These are phyloP conservation scores for Heliangelus exortis DNA, from an alignment of 2,797 vertebrate genomes.

Conservation along the genomic window DNA sequence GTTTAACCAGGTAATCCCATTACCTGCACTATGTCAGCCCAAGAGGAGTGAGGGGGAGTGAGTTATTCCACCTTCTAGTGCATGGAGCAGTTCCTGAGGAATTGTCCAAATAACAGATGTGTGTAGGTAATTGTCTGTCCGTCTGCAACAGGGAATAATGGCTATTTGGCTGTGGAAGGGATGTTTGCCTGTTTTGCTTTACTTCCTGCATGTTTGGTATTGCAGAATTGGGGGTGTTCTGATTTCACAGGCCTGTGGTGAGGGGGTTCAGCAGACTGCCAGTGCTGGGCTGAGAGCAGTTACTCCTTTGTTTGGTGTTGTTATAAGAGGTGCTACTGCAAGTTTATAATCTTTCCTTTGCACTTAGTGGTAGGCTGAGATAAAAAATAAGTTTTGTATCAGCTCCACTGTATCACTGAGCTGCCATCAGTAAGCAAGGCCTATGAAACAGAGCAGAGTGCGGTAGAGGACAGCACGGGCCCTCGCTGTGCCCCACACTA, in stretches of 20 bases:
- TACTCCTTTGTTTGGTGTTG: constrained; percentile 1
- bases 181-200: background rate
- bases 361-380: background rate
- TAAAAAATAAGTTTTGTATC: background rate
- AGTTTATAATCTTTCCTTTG: background rate
- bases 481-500: rapidly evolving
- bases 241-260: background rate
- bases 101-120: background rate
- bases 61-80: background rate
- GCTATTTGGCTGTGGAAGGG: background rate
- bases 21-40: background rate
- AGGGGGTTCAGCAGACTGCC: background rate
- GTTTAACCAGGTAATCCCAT: background rate
- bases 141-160: background rate
- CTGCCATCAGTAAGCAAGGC: background rate
- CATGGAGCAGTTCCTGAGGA: background rate
- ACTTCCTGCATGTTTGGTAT: rapidly evolving
- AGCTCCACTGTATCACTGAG: rapidly evolving
- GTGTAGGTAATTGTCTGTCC: background rate
- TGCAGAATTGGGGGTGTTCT: background rate
- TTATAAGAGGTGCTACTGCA: background rate
- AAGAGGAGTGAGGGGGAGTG: background rate
- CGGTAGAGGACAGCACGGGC: rapidly evolving
- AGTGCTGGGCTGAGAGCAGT: background rate
- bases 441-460: rapidly evolving